Conservation (phyloP, 1,140 invertebrate genomes). For the Popillia japonica region DNA sequence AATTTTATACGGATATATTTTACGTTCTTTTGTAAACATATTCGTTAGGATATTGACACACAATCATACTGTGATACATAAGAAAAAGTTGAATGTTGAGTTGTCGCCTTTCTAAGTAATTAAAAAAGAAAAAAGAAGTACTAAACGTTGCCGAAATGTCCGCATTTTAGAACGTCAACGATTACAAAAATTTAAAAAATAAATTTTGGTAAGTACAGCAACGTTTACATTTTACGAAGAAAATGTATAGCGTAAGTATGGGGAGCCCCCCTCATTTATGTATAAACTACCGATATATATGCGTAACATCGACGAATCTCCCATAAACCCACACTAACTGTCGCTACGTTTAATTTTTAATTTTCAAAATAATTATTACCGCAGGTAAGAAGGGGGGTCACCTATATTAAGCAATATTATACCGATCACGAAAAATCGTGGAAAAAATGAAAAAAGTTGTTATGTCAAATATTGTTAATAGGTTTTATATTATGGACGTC, state of each 20-base stretch:
- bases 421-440: not conserved
- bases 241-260: not conserved
- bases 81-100: conserved; percentile 59
- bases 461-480: conserved; percentile 26
- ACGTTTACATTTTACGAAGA: not conserved
- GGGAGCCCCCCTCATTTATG: not conserved
- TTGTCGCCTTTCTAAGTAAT: conserved; percentile 44
- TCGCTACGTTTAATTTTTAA: not conserved
- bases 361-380: not conserved
- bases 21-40: conserved; percentile 55
- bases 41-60: conserved; percentile 59
- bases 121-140: conserved; percentile 23
- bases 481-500: conserved; percentile 22
- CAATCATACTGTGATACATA: conserved; percentile 61
- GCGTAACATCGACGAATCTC: not conserved
- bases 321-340: not conserved
- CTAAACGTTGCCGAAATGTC: conserved; percentile 15
- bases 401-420: conserved; percentile 19
- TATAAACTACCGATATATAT: too few species aligned
- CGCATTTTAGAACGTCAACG: not conserved
- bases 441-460: not conserved
- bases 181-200: conserved; percentile 3
- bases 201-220: not conserved
- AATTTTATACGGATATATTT: conserved; percentile 49
- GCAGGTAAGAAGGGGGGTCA: not conserved